phyloP scores from a whole-genome alignment of 2,113 vertebrate genomes.

The Pelodiscus sinensis region DNA sequence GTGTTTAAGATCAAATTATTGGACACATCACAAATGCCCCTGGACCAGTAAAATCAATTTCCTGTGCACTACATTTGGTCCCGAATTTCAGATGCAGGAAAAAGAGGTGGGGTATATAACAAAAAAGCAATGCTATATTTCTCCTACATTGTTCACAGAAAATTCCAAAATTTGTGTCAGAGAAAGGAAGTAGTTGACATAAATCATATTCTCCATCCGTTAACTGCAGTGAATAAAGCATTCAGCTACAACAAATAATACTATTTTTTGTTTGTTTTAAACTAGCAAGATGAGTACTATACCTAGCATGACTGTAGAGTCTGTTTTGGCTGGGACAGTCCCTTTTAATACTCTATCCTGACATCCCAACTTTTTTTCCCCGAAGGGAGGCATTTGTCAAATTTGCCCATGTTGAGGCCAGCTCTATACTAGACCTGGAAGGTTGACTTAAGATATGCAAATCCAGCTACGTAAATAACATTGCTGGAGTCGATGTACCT shows the following conservation, averaged over 20 bases:
- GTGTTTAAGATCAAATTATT: neutral
- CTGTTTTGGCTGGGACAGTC: no score
- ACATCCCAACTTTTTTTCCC: no score
- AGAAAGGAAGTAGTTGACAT: neutral
- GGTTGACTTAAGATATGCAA: no score
- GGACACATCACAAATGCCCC: neutral
- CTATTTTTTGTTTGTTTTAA: neutral
- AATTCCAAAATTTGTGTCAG: fast-evolving
- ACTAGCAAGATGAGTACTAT: neutral
- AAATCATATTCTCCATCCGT: neutral
- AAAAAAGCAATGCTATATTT: neutral
- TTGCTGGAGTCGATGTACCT: no score
- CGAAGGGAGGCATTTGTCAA: no score
- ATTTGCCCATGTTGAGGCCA: no score
- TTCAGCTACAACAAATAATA: neutral
- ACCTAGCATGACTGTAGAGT: no score
- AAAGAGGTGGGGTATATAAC: neutral
- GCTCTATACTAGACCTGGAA: no score
- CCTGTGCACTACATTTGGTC: neutral
- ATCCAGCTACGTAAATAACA: no score
- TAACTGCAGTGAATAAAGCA: no score
- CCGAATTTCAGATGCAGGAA: neutral
- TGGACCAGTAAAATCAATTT: neutral
- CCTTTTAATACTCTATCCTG: no score
- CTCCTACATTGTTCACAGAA: neutral